A percentile compares a stretch with the other conserved stretches of the same genome.
These are phyloP conservation scores for Channa maculata DNA, from an alignment of 2,113 vertebrate species.

Conservation along the genomic window DNA sequence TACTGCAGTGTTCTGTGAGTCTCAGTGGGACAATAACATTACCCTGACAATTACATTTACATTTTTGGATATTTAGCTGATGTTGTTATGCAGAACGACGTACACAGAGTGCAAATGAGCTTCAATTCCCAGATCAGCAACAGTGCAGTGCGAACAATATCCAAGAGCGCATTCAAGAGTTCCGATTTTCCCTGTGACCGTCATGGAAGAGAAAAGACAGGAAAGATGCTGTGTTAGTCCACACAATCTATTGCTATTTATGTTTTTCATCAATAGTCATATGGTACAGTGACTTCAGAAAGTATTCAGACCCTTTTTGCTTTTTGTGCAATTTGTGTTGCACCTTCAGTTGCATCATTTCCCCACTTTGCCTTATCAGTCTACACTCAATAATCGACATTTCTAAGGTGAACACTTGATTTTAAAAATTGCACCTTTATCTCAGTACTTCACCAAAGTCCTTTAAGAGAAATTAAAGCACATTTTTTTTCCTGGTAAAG, in stretches of 20 bases:
- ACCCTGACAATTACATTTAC: slow-evolving; percentile 55
- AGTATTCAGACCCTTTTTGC: no score
- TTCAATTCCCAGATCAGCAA: slow-evolving; percentile 48
- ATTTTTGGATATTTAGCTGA: slow-evolving; percentile 51
- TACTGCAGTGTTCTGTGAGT: slow-evolving; percentile 23
- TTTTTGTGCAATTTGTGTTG: no score
- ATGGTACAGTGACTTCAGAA: no score
- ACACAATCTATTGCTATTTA: not conserved
- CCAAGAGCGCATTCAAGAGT: slow-evolving; percentile 16
- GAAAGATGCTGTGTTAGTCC: not conserved
- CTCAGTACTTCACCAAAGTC: no score
- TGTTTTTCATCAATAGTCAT: not conserved
- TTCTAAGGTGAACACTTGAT: no score
- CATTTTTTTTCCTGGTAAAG: no score
- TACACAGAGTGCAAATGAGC: slow-evolving; percentile 48
- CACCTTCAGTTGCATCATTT: no score
- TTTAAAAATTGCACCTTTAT: no score
- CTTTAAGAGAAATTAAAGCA: no score
- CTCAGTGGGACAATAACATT: slow-evolving; percentile 51
- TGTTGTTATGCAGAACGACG: slow-evolving; percentile 49
- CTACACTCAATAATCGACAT: no score
- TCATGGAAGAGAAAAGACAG: not conserved
- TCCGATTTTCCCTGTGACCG: not conserved
- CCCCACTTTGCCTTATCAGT: no score
- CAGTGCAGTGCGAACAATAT: slow-evolving; percentile 11